Conservation (phyloP, 2,113 vertebrate genomes). For the Acrocephalus kingi region DNA sequence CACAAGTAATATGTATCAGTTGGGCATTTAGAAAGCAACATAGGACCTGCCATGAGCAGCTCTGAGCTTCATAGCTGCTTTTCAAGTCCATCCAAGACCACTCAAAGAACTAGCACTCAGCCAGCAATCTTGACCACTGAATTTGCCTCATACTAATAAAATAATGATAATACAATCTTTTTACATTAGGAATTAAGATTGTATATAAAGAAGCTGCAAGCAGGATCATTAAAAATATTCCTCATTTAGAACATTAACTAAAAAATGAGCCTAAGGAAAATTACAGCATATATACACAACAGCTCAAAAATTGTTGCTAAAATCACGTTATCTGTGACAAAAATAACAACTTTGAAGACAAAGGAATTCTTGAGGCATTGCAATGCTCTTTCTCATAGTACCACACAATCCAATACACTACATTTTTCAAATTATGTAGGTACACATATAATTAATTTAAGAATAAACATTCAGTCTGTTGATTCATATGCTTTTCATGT, state of each 20-base stretch:
- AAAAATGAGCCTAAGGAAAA: background rate
- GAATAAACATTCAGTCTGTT: background rate
- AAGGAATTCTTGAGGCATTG: background rate
- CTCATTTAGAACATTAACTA: background rate
- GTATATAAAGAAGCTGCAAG: background rate
- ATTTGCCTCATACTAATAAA: background rate
- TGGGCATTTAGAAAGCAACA: background rate
- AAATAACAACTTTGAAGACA: background rate
- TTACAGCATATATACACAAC: background rate
- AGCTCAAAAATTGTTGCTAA: background rate
- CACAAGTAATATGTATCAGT: background rate
- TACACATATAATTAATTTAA: background rate
- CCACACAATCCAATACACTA: background rate
- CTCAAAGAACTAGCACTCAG: background rate
- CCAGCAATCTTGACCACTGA: background rate
- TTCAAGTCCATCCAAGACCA: background rate
- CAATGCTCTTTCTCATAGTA: background rate
- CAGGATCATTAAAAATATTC: background rate
- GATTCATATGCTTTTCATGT: background rate
- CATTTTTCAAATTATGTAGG: background rate
- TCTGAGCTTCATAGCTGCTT: background rate
- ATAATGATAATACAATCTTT: background rate
- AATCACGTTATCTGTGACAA: background rate
- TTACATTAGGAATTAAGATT: background rate
- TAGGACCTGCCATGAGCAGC: background rate